phyloP scores from a whole-genome alignment of 64 coral and sea anemone species.

The Anthopleura sola region DNA sequence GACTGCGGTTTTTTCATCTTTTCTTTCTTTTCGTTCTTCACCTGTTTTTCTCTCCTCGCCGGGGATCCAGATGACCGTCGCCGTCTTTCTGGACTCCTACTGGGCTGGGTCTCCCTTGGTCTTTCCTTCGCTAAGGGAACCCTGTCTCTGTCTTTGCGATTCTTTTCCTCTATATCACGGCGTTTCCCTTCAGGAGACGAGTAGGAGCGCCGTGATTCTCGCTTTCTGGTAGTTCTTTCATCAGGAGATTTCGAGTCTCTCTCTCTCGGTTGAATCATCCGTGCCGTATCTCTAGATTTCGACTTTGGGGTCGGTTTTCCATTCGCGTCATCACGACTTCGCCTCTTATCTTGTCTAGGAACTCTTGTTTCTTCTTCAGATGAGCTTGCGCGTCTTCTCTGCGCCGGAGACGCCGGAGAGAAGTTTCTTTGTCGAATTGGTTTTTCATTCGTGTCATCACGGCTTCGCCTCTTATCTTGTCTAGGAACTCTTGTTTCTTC shows the following conservation, averaged over 20 bases:
- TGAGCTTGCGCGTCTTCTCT: neutral
- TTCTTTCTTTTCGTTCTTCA: conserved; percentile 1
- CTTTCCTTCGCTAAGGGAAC: neutral
- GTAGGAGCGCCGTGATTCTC: neutral
- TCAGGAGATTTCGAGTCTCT: neutral
- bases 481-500: neutral
- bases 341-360: neutral
- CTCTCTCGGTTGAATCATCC: neutral
- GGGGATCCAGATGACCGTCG: neutral
- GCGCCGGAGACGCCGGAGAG: neutral
- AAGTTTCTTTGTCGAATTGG: neutral
- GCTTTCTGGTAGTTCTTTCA: neutral
- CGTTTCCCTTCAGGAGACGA: neutral
- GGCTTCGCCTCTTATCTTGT: neutral
- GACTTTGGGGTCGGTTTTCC: neutral
- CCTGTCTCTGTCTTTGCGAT: neutral
- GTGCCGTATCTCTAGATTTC: neutral
- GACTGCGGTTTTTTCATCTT: neutral
- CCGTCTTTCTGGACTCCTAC: conserved; percentile 9
- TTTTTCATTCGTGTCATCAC: neutral
- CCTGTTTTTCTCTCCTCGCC: neutral
- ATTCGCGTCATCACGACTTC: neutral
- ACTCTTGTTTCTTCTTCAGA: neutral
- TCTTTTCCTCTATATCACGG: neutral
- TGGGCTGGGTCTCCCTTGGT: neutral